Evolutionary conservation across 2,113 vertebrate genomes (phyloP).

Genomic region (Siphamia tubifer): DNA sequence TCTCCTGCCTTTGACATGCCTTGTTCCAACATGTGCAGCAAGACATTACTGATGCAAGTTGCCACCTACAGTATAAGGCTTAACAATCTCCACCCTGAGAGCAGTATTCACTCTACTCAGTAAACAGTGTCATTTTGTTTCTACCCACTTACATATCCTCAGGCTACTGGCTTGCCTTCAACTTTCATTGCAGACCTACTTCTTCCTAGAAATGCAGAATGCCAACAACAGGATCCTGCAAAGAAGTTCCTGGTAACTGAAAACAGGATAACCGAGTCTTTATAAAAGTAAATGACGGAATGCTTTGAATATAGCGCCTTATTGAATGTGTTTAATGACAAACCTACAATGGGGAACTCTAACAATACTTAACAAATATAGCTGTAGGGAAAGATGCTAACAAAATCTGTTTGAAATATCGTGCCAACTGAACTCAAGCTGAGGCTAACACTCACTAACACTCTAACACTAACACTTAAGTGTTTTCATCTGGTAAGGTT

Average conservation of each 20-base stretch:
- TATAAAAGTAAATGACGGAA: neutral
- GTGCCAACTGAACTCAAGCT: neutral
- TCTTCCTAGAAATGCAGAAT: neutral
- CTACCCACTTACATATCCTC: slow-evolving; percentile 24
- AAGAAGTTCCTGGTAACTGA: neutral
- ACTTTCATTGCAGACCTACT: neutral
- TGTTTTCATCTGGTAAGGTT: too few species aligned
- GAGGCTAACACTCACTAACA: too few species aligned
- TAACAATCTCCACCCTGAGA: neutral
- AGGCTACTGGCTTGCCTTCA: slow-evolving; percentile 30
- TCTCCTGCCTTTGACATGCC: neutral
- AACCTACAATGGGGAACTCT: neutral
- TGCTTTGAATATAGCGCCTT: neutral
- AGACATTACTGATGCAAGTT: neutral
- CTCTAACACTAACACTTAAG: too few species aligned
- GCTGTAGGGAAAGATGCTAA: neutral
- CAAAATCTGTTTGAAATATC: neutral
- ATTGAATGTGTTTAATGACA: neutral
- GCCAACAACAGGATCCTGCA: neutral
- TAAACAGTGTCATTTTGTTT: slow-evolving; percentile 24
- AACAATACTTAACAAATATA: neutral
- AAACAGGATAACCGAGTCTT: neutral
- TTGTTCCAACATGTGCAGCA: neutral
- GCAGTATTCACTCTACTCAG: neutral
- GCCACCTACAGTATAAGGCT: slow-evolving; percentile 15